These are phyloP conservation scores for Poeciliopsis occidentalis DNA, from an alignment of 2,113 vertebrate species.

Conservation along the genomic window DNA sequence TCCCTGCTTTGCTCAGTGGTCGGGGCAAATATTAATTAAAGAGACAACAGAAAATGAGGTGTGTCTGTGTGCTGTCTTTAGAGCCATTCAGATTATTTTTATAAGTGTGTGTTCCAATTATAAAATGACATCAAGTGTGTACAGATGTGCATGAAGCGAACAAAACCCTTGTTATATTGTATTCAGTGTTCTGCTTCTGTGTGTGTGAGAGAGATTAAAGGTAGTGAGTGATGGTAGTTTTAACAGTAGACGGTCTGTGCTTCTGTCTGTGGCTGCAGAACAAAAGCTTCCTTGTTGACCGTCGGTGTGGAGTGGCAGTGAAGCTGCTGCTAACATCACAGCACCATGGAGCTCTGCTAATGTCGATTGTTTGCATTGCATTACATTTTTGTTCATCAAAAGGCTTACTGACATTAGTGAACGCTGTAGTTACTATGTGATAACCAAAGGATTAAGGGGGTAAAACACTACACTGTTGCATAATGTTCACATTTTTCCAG, in stretches of 20 bases:
- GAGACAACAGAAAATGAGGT: neutral
- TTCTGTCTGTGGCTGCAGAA: conserved; percentile 22
- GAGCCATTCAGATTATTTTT: conserved; percentile 25
- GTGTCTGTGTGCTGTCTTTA: conserved; percentile 14
- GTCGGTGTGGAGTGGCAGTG: neutral
- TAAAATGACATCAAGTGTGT: conserved; percentile 1
- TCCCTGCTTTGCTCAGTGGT: too few species aligned
- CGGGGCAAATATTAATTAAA: neutral
- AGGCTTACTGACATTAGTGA: too few species aligned
- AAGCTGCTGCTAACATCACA: neutral
- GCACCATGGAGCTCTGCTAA: neutral
- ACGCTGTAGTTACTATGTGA: neutral
- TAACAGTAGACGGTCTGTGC: conserved; percentile 58
- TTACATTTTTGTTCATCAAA: too few species aligned
- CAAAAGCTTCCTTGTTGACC: conserved; percentile 51
- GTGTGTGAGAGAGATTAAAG: conserved; percentile 46
- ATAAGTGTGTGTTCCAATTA: conserved; percentile 13
- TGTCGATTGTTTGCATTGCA: too few species aligned
- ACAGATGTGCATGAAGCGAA: neutral
- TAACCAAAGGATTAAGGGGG: neutral
- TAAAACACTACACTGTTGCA: neutral
- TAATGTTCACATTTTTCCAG: too few species aligned
- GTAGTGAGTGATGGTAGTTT: conserved; percentile 62
- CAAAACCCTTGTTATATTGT: conserved; percentile 31
- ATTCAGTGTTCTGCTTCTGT: neutral